A percentile compares a stretch with the other conserved stretches of the same genome.
Conservation (phyloP, 2,797 vertebrate species). For the Lepilemur septentrionalis region DNA sequence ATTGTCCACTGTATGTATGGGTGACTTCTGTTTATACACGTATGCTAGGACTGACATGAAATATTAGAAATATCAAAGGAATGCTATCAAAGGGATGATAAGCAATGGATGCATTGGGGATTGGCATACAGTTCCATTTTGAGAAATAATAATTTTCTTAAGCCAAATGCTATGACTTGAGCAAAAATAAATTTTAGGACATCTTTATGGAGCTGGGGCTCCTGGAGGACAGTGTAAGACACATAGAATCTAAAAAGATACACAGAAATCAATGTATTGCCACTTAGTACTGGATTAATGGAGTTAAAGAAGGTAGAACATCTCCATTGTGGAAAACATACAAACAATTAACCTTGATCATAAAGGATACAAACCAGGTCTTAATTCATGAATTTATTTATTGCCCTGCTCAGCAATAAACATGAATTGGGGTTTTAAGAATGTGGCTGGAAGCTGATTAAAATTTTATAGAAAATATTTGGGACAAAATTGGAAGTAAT, state of each 20-base stretch:
- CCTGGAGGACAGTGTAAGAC: not conserved
- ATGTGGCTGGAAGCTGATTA: not conserved
- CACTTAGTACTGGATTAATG: not conserved
- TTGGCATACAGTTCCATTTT: slow-evolving; percentile 1
- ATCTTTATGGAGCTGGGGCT: not conserved
- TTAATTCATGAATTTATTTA: slow-evolving; percentile 1
- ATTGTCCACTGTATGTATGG: not conserved
- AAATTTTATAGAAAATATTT: slow-evolving; percentile 9
- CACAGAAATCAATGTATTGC: not conserved
- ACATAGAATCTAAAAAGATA: not conserved
- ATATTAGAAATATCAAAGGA: slow-evolving; percentile 23
- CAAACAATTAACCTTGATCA: not conserved
- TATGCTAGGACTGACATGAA: not conserved
- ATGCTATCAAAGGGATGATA: slow-evolving; percentile 36
- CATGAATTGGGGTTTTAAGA: slow-evolving; percentile 10
- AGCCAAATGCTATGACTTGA: not conserved
- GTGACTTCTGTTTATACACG: slow-evolving; percentile 16
- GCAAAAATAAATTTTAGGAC: not conserved
- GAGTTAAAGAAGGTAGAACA: not conserved
- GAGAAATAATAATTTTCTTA: slow-evolving; percentile 14
- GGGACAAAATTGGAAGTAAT: not conserved
- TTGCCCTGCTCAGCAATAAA: not conserved
- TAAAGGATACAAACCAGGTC: not conserved
- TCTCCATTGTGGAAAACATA: not conserved
- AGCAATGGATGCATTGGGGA: not conserved